Evolutionary conservation across 2,113 vertebrate species (phyloP).

Genomic region (Pavo muticus): DNA sequence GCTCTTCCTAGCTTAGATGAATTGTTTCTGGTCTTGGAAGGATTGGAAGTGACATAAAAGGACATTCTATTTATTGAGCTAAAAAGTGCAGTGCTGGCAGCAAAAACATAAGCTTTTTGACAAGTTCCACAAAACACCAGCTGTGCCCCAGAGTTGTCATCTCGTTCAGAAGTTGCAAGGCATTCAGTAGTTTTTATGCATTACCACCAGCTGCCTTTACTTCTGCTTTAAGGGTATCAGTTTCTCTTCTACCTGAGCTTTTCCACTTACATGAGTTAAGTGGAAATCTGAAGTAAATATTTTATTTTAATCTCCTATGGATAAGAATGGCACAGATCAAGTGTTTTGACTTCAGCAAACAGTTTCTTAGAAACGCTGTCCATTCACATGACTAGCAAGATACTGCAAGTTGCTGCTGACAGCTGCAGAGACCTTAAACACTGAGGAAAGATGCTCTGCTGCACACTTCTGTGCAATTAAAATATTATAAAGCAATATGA

Average conservation of each 20-base stretch:
- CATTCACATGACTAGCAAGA: background rate
- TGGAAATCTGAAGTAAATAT: background rate
- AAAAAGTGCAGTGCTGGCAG: slow-evolving; percentile 26
- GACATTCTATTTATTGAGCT: slow-evolving; percentile 37
- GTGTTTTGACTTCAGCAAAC: background rate
- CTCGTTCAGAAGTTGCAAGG: background rate
- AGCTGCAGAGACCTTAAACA: background rate
- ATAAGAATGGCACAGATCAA: background rate
- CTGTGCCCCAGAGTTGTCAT: slow-evolving; percentile 48
- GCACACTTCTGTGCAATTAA: background rate
- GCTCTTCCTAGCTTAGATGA: background rate
- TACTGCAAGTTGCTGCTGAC: background rate
- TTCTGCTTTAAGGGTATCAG: background rate
- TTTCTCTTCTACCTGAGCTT: background rate
- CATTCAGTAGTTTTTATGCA: background rate
- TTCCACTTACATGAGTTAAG: background rate
- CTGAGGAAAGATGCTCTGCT: rapidly evolving
- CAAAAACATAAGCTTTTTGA: slow-evolving; percentile 62
- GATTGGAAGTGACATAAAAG: slow-evolving; percentile 51
- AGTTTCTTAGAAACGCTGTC: background rate
- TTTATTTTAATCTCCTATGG: background rate
- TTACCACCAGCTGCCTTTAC: background rate
- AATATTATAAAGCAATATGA: background rate
- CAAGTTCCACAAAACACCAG: slow-evolving; percentile 45
- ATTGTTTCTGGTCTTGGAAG: background rate